Evolutionary conservation across 2,797 vertebrate genomes (phyloP), one percentile per base, ranked within the genome.

Genomic region (Sebastes hubbsi): DNA sequence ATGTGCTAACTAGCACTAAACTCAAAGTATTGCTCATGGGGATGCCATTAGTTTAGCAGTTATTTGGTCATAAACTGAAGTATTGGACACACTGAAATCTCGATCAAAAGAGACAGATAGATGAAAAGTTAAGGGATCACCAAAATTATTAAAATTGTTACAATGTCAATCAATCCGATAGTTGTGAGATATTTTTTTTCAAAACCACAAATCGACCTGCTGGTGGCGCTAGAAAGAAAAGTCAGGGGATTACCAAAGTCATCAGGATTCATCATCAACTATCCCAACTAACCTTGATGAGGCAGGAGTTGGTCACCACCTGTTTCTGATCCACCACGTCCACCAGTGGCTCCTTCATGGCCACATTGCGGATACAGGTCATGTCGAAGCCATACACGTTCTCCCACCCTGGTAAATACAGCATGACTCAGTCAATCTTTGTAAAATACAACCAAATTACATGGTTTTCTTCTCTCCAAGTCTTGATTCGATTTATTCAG

Each of bases 361-460:
- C 98, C 80, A 99, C 98, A 2, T 99, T 98, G 36, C 98, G 96
- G 89, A 99, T 99, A 78, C 98, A 99, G 83, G 97, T 99, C 98
- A 99, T 99, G 95, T 99, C 98, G 92, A 99, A 99, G 83, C 98
- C 98, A 24, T 99, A 99, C 69, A 99, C 98, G 2, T 99, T 99
- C 95, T 99, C 98, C 98, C 98, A 99, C 98, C 98, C 98, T 99
- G 94, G 60, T 58, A 70, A 88, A 91, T 22, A 92, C 12, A 89
- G 6, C 56, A 63, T 34, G 10, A 25, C 5, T 6, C 7, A 59
- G 20, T 82, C 9, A 9, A 13, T 74, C 27, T 69, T 71, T 22
- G 4, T 58, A 55, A 60, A 70, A 20, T 5, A 2, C 9, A 86
- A 69, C 66, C 70, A 67, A 6, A 6, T 58, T 6, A 56, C 27